A percentile compares a stretch with the other conserved stretches of the same genome.
Conservation (phyloP, 2,888 invertebrate species). For the Scaptomyza caliginosa region DNA sequence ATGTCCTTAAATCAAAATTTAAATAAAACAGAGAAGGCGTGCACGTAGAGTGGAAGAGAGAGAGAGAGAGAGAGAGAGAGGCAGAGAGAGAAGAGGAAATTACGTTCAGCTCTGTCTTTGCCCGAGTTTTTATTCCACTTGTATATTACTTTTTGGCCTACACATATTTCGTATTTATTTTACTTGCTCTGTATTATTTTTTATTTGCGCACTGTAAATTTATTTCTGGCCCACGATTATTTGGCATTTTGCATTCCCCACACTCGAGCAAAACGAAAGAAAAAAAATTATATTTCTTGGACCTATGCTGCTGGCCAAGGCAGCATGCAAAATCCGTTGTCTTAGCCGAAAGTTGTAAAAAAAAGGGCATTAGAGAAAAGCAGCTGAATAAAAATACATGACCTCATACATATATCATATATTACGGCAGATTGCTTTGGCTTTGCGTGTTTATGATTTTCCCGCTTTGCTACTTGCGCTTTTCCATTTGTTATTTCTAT, state of each 20-base stretch:
- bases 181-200: slow-evolving; percentile 44
- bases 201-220: slow-evolving; percentile 49
- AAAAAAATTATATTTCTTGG: too few relatives aligned
- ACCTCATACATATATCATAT: slow-evolving; percentile 63
- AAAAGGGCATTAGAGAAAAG: slow-evolving; percentile 14
- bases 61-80: background rate
- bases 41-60: background rate
- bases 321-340: slow-evolving; percentile 58
- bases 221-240: slow-evolving; percentile 64
- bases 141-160: slow-evolving; percentile 45
- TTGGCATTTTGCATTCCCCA: slow-evolving; percentile 60
- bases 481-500: background rate
- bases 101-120: slow-evolving; percentile 4
- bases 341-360: slow-evolving; percentile 50
- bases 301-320: slow-evolving; percentile 32
- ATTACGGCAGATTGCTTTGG: slow-evolving; percentile 69
- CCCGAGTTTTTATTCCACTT: slow-evolving; percentile 38
- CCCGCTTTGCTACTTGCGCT: background rate
- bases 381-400: slow-evolving; percentile 61
- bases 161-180: slow-evolving; percentile 60
- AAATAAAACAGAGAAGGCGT: slow-evolving; percentile 57
- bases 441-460: slow-evolving; percentile 70
- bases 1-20: slow-evolving; percentile 80
- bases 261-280: too few relatives aligned
- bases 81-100: background rate